These are phyloP conservation scores for Helicolenus hilgendorfi DNA, from an alignment of 2,797 vertebrate species.

Conservation along the genomic window DNA sequence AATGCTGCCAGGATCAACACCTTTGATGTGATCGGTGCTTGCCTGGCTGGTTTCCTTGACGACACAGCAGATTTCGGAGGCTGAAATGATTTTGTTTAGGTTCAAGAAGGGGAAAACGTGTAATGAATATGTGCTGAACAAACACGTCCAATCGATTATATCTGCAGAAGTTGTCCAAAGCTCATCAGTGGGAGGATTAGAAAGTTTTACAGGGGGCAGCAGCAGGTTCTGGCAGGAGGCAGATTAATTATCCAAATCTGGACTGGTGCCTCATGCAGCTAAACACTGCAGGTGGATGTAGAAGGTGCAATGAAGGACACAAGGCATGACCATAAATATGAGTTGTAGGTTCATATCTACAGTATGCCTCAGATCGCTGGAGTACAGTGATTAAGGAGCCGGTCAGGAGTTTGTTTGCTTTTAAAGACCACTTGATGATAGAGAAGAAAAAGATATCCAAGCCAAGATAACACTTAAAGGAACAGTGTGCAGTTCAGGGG, in stretches of 20 bases:
- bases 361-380: neutral
- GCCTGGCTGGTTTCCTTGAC: conserved; percentile 46
- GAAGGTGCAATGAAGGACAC: conserved; percentile 37
- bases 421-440: neutral
- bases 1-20: conserved; percentile 21
- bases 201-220: neutral
- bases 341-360: neutral
- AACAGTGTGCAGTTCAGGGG: too few species aligned
- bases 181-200: neutral
- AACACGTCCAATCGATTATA: conserved; percentile 8
- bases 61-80: conserved; percentile 28
- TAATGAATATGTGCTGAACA: conserved; percentile 6
- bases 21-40: conserved; percentile 19
- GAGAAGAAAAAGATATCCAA: too few species aligned
- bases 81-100: conserved; percentile 4
- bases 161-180: conserved; percentile 11
- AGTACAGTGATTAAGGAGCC: neutral
- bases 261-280: conserved; percentile 19
- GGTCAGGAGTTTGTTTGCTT: neutral
- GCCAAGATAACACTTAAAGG: too few species aligned
- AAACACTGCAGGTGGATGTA: conserved; percentile 20
- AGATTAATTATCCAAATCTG: conserved; percentile 34
- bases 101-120: neutral
- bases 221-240: conserved; percentile 17
- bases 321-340: neutral